phyloP scores from a whole-genome alignment of 2,113 vertebrate species.

The Osmerus eperlanus region DNA sequence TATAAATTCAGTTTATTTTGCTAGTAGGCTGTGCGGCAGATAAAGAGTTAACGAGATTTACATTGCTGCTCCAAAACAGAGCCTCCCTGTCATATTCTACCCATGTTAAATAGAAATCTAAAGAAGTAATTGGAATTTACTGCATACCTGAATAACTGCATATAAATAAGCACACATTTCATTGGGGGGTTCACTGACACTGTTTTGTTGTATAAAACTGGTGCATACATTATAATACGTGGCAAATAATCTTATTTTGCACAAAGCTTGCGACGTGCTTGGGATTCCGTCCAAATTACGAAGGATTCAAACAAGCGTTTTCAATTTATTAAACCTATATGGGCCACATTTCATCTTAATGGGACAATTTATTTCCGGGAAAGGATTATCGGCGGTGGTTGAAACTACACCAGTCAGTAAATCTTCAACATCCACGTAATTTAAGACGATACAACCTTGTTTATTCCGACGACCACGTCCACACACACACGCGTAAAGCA shows the following conservation, averaged over 20 bases:
- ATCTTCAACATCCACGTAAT: conserved; percentile 56
- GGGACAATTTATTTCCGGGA: conserved; percentile 67
- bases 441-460: conserved; percentile 31
- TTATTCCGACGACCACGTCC: not conserved
- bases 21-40: conserved; percentile 27
- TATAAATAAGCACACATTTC: conserved; percentile 78
- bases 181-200: conserved; percentile 65
- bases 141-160: conserved; percentile 88
- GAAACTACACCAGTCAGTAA: conserved; percentile 57
- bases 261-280: conserved; percentile 54
- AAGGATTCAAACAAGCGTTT: conserved; percentile 68
- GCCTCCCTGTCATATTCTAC: conserved; percentile 60
- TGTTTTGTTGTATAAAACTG: conserved; percentile 68
- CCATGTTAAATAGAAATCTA: conserved; percentile 84
- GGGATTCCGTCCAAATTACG: conserved; percentile 69
- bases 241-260: conserved; percentile 71
- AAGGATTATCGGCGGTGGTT: conserved; percentile 60
- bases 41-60: conserved; percentile 71
- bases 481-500: not conserved
- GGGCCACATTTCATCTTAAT: conserved; percentile 71
- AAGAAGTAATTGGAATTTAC: conserved; percentile 89
- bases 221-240: conserved; percentile 70
- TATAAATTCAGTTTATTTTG: conserved; percentile 51
- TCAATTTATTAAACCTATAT: conserved; percentile 72
- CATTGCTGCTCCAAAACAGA: conserved; percentile 67